These are phyloP conservation scores for Cherax quadricarinatus DNA, from an alignment of 1,140 invertebrate genomes.

Conservation along the genomic window DNA sequence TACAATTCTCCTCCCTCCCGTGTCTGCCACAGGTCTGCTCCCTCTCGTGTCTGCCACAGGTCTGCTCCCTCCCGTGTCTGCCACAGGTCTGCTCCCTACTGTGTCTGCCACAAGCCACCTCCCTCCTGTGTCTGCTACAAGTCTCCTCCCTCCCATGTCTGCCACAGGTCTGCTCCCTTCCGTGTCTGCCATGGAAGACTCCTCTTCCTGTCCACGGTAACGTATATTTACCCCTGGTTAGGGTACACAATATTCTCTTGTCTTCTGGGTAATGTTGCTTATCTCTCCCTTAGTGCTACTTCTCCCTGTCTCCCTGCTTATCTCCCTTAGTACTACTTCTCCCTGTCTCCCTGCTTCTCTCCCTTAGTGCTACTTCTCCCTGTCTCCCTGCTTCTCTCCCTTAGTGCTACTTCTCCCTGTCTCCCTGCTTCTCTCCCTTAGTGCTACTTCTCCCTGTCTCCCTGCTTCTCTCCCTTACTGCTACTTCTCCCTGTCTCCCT, in stretches of 20 bases:
- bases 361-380: too few species aligned
- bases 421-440: neutral
- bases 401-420: too few species aligned
- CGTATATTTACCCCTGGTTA: neutral
- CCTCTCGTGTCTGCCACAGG: neutral
- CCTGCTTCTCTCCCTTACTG: neutral
- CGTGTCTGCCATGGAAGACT: neutral
- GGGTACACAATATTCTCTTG: neutral
- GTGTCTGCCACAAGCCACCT: neutral
- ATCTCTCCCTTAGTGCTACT: neutral
- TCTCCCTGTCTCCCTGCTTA: neutral
- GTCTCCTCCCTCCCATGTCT: neutral
- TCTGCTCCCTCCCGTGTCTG: too few species aligned
- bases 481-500: neutral
- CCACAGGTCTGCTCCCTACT: neutral
- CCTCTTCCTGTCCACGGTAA: neutral
- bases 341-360: neutral
- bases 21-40: too few species aligned
- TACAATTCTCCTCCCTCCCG: neutral
- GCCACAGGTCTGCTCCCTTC: neutral
- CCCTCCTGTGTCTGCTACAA: neutral
- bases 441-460: neutral
- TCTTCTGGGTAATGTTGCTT: neutral
- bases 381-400: too few species aligned
- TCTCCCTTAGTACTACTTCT: neutral